phyloP scores from a whole-genome alignment of 30 jellyfish, hydroid and myxozoan species.

The Aurelia sp. region DNA sequence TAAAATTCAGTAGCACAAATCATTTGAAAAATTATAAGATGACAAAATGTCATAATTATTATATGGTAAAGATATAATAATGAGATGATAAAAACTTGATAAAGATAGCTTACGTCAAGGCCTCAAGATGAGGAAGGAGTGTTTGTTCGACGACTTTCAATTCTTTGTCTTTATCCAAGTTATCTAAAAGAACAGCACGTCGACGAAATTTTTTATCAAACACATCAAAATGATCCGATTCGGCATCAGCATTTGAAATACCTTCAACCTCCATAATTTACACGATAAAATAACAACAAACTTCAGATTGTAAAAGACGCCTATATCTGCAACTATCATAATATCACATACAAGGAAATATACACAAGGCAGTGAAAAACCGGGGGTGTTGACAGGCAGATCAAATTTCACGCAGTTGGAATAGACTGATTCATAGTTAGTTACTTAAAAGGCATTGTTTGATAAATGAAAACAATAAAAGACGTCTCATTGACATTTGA shows the following conservation, averaged over 20 bases:
- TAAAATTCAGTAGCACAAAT: too few species aligned
- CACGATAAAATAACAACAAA: neutral
- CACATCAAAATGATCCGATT: neutral
- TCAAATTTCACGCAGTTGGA: neutral
- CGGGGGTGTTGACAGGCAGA: slow-evolving; percentile 14
- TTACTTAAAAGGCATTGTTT: slow-evolving; percentile 14
- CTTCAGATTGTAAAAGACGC: too few species aligned
- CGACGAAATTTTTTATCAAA: slow-evolving; percentile 34
- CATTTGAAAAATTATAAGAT: too few species aligned
- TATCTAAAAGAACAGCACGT: slow-evolving; percentile 53
- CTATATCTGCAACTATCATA: too few species aligned
- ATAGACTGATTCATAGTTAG: neutral
- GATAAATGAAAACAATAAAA: slow-evolving; percentile 24
- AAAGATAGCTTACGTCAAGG: slow-evolving; percentile 71
- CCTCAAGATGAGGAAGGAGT: slow-evolving; percentile 93
- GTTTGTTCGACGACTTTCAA: slow-evolving; percentile 93
- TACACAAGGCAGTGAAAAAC: neutral
- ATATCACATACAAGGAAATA: neutral
- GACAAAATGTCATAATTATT: too few species aligned
- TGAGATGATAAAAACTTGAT: too few species aligned
- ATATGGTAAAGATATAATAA: too few species aligned
- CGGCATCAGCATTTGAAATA: neutral
- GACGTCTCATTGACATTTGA: neutral
- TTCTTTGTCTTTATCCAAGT: slow-evolving; percentile 86
- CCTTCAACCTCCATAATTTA: slow-evolving; percentile 23